These are phyloP conservation scores for Heterodera filipjevi DNA, from an alignment of 2,888 invertebrate species.

Conservation along the genomic window DNA sequence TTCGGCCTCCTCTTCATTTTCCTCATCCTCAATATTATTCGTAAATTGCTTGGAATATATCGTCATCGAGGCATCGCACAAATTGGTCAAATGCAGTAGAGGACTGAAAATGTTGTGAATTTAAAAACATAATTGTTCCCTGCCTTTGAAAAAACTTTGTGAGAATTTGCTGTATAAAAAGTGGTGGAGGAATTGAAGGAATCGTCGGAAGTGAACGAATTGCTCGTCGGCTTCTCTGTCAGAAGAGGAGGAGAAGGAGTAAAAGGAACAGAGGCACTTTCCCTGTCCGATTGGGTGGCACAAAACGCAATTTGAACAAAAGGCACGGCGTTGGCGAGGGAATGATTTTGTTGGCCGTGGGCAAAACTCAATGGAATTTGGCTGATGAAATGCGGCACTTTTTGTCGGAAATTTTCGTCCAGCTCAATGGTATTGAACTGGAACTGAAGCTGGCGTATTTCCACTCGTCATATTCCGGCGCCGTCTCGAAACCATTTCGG, in stretches of 20 bases:
- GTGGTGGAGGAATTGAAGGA: conserved; percentile 1
- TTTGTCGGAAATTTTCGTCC: not conserved
- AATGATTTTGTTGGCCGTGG: not conserved
- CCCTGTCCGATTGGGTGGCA: not conserved
- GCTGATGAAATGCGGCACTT: not conserved
- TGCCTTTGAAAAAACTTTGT: not conserved
- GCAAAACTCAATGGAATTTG: not conserved
- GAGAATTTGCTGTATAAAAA: not conserved
- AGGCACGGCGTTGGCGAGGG: not conserved
- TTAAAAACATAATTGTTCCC: not conserved
- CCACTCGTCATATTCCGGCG: not conserved
- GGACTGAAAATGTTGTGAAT: not conserved
- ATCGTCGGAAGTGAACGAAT: not conserved
- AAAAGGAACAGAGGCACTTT: not conserved
- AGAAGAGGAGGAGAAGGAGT: not conserved
- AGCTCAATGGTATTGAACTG: not conserved
- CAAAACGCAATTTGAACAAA: not conserved
- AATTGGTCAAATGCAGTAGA: not conserved
- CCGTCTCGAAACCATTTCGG: not conserved
- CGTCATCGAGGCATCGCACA: not conserved
- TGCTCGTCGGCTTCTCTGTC: not conserved
- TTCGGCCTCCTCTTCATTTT: not conserved
- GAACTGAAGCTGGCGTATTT: not conserved
- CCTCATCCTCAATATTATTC: not conserved
- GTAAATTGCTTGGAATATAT: not conserved